Base-by-base conservation (phyloP, 2,888 invertebrate genomes). In the Diaperis boleti region DNA sequence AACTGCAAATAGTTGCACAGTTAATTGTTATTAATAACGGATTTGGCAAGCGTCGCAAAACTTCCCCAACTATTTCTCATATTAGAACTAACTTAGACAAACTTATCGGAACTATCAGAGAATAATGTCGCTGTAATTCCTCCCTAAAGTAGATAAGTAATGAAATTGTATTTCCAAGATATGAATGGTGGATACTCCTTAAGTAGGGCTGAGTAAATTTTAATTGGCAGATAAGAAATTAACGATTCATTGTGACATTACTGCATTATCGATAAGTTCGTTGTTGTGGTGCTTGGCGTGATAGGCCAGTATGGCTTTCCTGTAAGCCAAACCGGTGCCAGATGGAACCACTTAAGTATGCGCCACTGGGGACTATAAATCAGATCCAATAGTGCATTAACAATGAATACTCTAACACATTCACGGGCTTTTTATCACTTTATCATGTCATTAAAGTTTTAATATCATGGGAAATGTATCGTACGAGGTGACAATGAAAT, bases 371-470 rank as follows among this genome's bases (percentile, higher is more conserved):
- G 63, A 63, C 63, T 65, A 71, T 72, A 72, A 72, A 72, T 72
- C 72, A 72, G 60, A 50, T 57, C 64, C 65, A 65, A 69, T 72
- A 72, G 69, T 69, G 69, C 71, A 68, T 72, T 69, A 71, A 69
- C 71, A 67, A 72, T 68, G 72, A 65, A 69, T 66, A 67, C 63
- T 62, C 56, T 45, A 59, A 52, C 62, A 50, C 22, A 42, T 47
- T 33, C 45, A 52, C 35, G 49, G 66, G 64, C 65, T 69, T 70
- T 69, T 69, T 71, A 70, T 70, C 70, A 69, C 69, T 69, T 69
- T 71, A 71, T 71, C 67, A 63, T 63, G 65, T 64, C 65, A 67
- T 68, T 67, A 69, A 71, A 71, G 64, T 68, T 71, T 70, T 69
- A 70, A 69, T 70, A 66, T 64, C 65, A 45, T 26, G 39, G 11